Evolutionary conservation across 2,888 invertebrate species (phyloP).

Genomic region (Lycocerus yunnanus): DNA sequence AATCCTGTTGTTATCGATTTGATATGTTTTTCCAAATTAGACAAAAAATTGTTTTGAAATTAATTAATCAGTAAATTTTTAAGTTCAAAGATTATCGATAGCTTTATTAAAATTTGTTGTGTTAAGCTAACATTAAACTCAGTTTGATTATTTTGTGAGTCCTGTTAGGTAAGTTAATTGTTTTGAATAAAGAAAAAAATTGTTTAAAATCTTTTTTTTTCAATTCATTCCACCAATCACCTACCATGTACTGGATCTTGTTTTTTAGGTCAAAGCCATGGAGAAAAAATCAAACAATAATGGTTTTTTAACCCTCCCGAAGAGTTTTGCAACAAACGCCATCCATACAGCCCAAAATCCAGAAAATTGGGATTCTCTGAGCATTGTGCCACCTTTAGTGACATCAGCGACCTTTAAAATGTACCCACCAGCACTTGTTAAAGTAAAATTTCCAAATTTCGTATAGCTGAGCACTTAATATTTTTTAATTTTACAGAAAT

Average conservation of each 20-base stretch:
- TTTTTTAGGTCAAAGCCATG: background rate
- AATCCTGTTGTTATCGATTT: background rate
- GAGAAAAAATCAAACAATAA: background rate
- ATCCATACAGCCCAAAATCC: slow-evolving; percentile 93
- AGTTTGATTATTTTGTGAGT: too few species aligned
- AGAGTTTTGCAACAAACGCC: slow-evolving; percentile 84
- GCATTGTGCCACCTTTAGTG: slow-evolving; percentile 89
- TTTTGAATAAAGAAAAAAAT: too few species aligned
- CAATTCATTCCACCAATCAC: too few species aligned
- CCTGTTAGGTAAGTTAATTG: background rate
- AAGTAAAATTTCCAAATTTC: background rate
- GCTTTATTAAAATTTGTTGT: background rate
- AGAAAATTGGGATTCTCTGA: slow-evolving; percentile 82
- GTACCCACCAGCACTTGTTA: slow-evolving; percentile 69
- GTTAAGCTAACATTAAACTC: background rate
- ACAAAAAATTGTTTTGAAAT: background rate
- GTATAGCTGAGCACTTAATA: too few species aligned
- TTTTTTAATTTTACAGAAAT: too few species aligned
- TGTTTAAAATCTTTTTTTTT: too few species aligned
- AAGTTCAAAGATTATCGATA: background rate
- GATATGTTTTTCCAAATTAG: background rate
- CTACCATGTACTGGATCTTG: too few species aligned
- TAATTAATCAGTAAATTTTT: background rate
- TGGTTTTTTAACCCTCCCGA: slow-evolving; percentile 62
- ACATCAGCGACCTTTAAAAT: slow-evolving; percentile 93